phyloP scores from a whole-genome alignment of 2,888 invertebrate species.

The Acrocyrtus sp. region DNA sequence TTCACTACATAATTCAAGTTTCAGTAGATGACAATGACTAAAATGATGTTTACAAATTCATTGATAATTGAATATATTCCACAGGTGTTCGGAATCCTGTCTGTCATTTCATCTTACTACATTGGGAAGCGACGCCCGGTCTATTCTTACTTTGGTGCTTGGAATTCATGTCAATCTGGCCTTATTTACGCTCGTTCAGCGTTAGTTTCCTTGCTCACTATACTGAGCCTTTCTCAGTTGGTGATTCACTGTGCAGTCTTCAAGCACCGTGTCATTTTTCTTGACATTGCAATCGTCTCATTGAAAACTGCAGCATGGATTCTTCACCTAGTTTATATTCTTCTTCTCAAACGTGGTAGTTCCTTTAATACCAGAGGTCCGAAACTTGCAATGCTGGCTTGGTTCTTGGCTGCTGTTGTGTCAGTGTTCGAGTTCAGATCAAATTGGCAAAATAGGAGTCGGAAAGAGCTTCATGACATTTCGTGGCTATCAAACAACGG shows the following conservation, averaged over 20 bases:
- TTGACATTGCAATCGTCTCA: conserved; percentile 78
- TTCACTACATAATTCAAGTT: no score
- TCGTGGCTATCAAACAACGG: neutral
- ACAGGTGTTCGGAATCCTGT: conserved; percentile 69
- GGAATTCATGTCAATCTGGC: conserved; percentile 73
- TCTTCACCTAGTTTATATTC: conserved; percentile 80
- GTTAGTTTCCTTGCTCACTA: conserved; percentile 73
- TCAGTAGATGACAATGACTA: no score
- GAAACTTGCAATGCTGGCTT: conserved; percentile 74
- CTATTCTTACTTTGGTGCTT: conserved; percentile 70
- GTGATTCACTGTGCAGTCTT: conserved; percentile 65
- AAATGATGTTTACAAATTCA: no score
- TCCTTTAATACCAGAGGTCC: conserved; percentile 79
- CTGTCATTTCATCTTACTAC: conserved; percentile 82
- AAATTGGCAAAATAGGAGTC: conserved; percentile 66
- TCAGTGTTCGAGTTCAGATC: conserved; percentile 77
- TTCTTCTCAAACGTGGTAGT: conserved; percentile 72
- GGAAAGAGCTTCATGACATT: neutral
- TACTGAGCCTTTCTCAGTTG: conserved; percentile 70
- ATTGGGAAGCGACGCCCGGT: conserved; percentile 74
- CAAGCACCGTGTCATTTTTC: conserved; percentile 67
- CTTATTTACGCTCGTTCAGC: conserved; percentile 75
- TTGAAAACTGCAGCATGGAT: conserved; percentile 83
- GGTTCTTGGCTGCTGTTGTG: conserved; percentile 76
- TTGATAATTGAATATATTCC: neutral